Conservation (phyloP, 2,888 invertebrate genomes). For the Cerceris ruficornis region DNA sequence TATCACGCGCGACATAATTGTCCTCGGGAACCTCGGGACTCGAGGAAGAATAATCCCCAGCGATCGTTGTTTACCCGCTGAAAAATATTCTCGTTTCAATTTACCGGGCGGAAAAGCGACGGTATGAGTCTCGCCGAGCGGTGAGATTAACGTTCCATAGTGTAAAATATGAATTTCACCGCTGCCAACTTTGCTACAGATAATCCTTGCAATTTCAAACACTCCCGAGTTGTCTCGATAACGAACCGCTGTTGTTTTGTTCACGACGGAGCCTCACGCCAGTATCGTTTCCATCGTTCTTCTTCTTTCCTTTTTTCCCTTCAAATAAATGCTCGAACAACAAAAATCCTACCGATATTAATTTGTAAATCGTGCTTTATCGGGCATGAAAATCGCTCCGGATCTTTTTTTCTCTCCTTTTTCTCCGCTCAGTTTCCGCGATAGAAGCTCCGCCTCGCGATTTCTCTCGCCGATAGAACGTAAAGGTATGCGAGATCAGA, state of each 20-base stretch:
- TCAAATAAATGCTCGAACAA: neutral
- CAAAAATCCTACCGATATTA: neutral
- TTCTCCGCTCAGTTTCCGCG: neutral
- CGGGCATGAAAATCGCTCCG: neutral
- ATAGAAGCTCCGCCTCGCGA: neutral
- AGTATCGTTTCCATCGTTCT: neutral
- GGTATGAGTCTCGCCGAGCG: slow-evolving; percentile 3
- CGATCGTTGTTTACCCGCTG: slow-evolving; percentile 4
- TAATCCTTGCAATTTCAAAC: neutral
- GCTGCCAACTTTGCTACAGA: neutral
- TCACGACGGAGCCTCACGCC: neutral
- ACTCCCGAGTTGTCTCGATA: neutral
- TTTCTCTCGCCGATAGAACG: neutral
- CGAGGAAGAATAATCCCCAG: slow-evolving; percentile 3
- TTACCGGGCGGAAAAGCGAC: neutral
- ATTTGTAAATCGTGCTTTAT: neutral
- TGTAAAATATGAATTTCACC: slow-evolving; percentile 43
- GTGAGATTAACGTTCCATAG: slow-evolving; percentile 33
- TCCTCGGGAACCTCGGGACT: slow-evolving; percentile 3
- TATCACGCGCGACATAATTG: slow-evolving; percentile 45
- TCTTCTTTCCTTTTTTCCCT: neutral
- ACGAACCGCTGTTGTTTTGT: neutral
- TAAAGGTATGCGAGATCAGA: neutral
- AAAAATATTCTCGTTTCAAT: slow-evolving; percentile 23
- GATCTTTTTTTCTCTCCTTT: neutral